phyloP scores from a whole-genome alignment of 2,113 vertebrate species.

The Cyanistes caeruleus region DNA sequence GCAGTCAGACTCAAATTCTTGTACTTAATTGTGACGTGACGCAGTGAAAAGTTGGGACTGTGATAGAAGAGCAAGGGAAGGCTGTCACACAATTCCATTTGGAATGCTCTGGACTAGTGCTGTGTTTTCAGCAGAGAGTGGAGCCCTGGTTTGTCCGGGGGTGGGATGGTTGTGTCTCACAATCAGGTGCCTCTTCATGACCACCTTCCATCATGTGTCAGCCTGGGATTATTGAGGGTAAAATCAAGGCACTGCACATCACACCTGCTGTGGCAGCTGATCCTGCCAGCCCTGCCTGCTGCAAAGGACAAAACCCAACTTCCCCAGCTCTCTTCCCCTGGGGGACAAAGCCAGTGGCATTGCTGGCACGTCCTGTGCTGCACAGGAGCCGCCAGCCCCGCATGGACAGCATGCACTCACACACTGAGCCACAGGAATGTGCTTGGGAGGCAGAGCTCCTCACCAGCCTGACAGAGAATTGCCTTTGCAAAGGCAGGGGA shows the following conservation, averaged over 20 bases:
- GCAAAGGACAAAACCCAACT: neutral
- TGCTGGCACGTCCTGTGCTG: neutral
- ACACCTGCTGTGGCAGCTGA: neutral
- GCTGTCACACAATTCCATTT: rapidly evolving
- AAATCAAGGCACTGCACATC: neutral
- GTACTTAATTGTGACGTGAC: neutral
- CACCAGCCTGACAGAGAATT: neutral
- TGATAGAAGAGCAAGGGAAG: neutral
- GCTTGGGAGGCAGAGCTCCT: constrained; percentile 1
- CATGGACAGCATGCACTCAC: neutral
- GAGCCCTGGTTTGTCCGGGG: neutral
- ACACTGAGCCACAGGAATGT: neutral
- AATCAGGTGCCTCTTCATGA: rapidly evolving
- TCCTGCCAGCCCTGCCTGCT: rapidly evolving
- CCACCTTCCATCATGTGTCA: neutral
- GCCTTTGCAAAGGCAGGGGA: neutral
- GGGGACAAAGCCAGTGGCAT: neutral
- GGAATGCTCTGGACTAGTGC: neutral
- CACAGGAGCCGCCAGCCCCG: neutral
- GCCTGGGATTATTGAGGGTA: rapidly evolving
- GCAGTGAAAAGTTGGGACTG: neutral
- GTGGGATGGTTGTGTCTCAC: neutral
- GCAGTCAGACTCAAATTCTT: neutral
- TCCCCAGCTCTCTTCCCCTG: neutral
- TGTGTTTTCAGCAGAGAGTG: neutral